phyloP scores from a whole-genome alignment of 1,140 invertebrate species.

The Coenobita brevimanus region DNA sequence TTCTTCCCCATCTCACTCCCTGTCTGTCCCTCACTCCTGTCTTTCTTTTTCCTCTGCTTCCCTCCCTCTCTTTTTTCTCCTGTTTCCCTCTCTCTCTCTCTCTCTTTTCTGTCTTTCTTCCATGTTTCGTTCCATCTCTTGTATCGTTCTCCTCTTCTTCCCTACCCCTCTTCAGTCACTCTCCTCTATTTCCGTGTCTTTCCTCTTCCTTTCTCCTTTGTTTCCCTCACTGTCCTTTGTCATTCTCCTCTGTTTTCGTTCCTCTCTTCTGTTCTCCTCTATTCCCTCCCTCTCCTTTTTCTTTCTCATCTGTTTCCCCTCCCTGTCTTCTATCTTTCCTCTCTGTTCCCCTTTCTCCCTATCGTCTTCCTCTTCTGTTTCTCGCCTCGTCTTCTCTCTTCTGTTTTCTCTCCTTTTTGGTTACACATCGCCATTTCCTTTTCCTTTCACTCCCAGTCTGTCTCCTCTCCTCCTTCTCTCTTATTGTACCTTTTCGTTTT shows the following conservation, averaged over 20 bases:
- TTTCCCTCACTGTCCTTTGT: background rate
- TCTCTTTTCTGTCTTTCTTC: background rate
- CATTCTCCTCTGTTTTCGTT: slow-evolving; percentile 12
- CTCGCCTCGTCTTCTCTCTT: background rate
- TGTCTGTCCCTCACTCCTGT: background rate
- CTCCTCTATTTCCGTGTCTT: background rate
- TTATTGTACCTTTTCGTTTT: background rate
- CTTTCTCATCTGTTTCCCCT: background rate
- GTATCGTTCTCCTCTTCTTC: background rate
- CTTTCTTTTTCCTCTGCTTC: background rate
- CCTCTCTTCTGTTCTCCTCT: background rate
- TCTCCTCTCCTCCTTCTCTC: background rate
- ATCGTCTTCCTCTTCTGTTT: background rate
- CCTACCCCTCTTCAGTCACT: background rate
- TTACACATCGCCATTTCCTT: background rate
- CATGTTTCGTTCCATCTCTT: background rate
- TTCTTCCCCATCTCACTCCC: background rate
- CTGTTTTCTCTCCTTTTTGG: background rate
- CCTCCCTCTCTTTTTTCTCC: background rate
- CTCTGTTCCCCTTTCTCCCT: too few relatives aligned
- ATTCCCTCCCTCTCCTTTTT: background rate
- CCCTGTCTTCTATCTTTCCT: too few relatives aligned
- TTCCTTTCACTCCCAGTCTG: background rate
- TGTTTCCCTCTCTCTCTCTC: slow-evolving; percentile 1
- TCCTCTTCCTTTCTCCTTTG: background rate